Conservation (phyloP, 2,888 invertebrate species). For the Schizotus pectinicornis region DNA sequence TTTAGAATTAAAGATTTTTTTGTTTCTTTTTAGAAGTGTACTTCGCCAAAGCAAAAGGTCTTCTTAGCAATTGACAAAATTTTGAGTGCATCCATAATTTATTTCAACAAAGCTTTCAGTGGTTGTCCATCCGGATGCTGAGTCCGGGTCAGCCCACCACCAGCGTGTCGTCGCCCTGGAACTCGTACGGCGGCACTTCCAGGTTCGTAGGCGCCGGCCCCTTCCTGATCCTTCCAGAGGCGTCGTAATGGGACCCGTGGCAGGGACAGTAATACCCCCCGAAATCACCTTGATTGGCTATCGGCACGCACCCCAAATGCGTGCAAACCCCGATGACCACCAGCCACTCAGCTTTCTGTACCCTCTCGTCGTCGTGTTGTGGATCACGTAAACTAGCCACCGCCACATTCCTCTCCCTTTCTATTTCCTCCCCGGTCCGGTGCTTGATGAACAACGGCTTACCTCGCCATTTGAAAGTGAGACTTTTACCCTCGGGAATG, state of each 20-base stretch:
- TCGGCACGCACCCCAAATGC: conserved; percentile 84
- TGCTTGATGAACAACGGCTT: conserved; percentile 83
- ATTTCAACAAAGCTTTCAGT: too few relatives aligned
- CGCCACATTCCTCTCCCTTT: conserved; percentile 65
- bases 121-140: too few relatives aligned
- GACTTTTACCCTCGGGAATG: conserved; percentile 70
- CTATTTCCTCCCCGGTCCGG: conserved; percentile 71
- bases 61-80: too few relatives aligned
- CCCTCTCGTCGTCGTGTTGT: conserved; percentile 61
- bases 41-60: too few relatives aligned
- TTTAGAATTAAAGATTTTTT: too few relatives aligned
- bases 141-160: conserved; percentile 60
- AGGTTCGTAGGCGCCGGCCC: conserved; percentile 78
- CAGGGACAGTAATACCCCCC: conserved; percentile 86
- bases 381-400: conserved; percentile 72
- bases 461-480: conserved; percentile 75
- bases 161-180: conserved; percentile 62
- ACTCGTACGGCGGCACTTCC: conserved; percentile 70
- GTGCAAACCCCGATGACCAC: conserved; percentile 82
- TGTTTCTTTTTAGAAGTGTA: too few relatives aligned
- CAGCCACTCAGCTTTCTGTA: conserved; percentile 73
- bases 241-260: conserved; percentile 84
- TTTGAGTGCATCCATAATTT: too few relatives aligned
- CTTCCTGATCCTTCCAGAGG: conserved; percentile 74
- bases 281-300: conserved; percentile 69